Evolutionary conservation across 2,797 vertebrate species (phyloP).

Genomic region (Neostethus bicornis): DNA sequence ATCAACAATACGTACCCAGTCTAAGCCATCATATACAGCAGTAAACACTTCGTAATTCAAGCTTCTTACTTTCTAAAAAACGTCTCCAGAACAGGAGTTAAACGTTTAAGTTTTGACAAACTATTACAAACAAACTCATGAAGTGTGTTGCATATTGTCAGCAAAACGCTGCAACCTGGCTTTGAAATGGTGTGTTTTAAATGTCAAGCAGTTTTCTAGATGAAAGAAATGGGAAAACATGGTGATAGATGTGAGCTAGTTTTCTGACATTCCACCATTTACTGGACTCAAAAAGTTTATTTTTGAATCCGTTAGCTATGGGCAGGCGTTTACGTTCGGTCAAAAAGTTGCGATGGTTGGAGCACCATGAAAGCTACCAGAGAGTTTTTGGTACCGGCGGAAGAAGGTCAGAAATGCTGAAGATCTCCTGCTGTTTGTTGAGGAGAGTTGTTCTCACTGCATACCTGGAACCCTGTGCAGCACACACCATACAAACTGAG

Average conservation of each 20-base stretch:
- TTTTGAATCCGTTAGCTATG: conserved; percentile 17
- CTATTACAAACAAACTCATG: conserved; percentile 25
- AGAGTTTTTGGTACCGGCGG: conserved; percentile 3
- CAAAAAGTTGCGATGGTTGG: conserved; percentile 14
- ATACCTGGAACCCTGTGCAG: conserved; percentile 38
- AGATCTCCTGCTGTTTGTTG: conserved; percentile 9
- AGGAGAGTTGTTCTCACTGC: conserved; percentile 14
- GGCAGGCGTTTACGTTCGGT: conserved; percentile 34
- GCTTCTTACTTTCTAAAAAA: conserved; percentile 20
- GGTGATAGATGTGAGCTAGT: conserved; percentile 11
- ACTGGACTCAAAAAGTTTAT: conserved; percentile 6
- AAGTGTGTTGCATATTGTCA: conserved; percentile 51
- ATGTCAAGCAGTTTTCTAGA: conserved; percentile 1
- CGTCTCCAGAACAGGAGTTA: conserved; percentile 16
- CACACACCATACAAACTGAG: conserved; percentile 16
- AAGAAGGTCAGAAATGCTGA: conserved; percentile 27
- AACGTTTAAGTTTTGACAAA: too few relatives aligned
- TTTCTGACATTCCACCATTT: conserved; percentile 25
- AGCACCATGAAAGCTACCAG: conserved; percentile 17
- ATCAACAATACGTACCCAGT: conserved; percentile 49
- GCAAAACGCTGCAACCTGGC: not conserved
- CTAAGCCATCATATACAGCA: conserved; percentile 51
- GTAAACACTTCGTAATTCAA: conserved; percentile 13
- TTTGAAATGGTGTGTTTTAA: not conserved
- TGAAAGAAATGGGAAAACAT: conserved; percentile 18